Conservation (phyloP, 1,140 invertebrate genomes). For the Temnothorax curvispinosus region DNA sequence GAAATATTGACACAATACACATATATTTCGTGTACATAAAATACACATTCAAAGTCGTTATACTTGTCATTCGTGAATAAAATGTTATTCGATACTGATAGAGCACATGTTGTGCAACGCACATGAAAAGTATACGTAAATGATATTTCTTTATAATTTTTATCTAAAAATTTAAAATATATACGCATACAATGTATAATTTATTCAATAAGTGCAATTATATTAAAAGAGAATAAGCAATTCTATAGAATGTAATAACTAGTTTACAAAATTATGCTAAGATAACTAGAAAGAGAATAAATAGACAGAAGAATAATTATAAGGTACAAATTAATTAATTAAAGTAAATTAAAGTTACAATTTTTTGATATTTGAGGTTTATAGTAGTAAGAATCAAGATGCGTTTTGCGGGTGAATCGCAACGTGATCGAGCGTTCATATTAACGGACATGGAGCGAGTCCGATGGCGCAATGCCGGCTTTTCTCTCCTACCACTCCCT, state of each 20-base stretch:
- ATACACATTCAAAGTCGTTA: background rate
- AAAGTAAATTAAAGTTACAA: background rate
- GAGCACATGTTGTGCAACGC: too few relatives aligned
- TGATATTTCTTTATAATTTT: background rate
- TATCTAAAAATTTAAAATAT: background rate
- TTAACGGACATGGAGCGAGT: slow-evolving; percentile 24
- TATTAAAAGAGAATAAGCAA: background rate
- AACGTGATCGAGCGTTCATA: slow-evolving; percentile 53
- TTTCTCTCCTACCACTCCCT: slow-evolving; percentile 58
- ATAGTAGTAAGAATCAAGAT: slow-evolving; percentile 65
- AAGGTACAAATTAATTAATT: too few relatives aligned
- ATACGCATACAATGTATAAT: background rate
- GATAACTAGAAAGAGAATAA: background rate
- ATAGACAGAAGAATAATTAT: too few relatives aligned
- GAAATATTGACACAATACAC: background rate
- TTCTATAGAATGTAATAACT: background rate
- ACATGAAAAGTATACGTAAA: background rate
- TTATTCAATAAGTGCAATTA: background rate
- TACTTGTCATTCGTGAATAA: background rate
- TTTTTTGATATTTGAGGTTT: background rate
- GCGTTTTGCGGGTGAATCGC: slow-evolving; percentile 47
- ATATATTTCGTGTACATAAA: background rate
- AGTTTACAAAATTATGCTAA: background rate
- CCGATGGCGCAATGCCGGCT: slow-evolving; percentile 74
- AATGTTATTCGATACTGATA: background rate